phyloP scores from a whole-genome alignment of 2,888 invertebrate genomes.

The Xestoiulus laeticollis region DNA sequence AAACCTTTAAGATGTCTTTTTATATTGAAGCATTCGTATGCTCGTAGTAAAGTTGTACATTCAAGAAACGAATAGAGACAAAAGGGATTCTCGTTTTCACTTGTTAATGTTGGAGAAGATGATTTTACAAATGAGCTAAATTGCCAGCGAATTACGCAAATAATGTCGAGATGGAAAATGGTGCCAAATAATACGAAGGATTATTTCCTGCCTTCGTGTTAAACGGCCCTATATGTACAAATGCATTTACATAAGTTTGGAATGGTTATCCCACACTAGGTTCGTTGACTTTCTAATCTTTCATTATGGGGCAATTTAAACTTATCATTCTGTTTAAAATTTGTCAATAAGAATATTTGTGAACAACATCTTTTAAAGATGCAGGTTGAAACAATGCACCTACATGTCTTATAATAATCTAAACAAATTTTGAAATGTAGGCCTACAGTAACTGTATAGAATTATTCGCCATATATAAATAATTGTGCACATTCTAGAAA shows the following conservation, averaged over 20 bases:
- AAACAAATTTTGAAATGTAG: too few species aligned
- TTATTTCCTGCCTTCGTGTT: neutral
- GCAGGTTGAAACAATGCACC: too few species aligned
- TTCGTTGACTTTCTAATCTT: neutral
- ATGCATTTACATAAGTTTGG: neutral
- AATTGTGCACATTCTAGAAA: too few species aligned
- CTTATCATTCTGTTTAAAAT: neutral
- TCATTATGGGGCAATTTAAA: neutral
- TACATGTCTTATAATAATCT: too few species aligned
- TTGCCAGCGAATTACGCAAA: neutral
- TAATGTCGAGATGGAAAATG: neutral
- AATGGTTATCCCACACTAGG: neutral
- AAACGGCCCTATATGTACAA: neutral
- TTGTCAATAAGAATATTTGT: neutral
- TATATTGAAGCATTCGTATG: slow-evolving; percentile 21
- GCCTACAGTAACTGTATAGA: too few species aligned
- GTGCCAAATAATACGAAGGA: neutral
- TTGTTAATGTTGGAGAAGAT: neutral
- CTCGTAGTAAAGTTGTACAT: neutral
- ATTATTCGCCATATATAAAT: too few species aligned
- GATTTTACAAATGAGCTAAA: slow-evolving; percentile 23
- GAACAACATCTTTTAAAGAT: neutral
- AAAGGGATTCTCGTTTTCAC: neutral
- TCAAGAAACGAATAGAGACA: neutral
- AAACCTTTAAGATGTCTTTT: neutral